phyloP scores from a whole-genome alignment of 2,113 vertebrate genomes.

The Epinephelus fuscoguttatus region DNA sequence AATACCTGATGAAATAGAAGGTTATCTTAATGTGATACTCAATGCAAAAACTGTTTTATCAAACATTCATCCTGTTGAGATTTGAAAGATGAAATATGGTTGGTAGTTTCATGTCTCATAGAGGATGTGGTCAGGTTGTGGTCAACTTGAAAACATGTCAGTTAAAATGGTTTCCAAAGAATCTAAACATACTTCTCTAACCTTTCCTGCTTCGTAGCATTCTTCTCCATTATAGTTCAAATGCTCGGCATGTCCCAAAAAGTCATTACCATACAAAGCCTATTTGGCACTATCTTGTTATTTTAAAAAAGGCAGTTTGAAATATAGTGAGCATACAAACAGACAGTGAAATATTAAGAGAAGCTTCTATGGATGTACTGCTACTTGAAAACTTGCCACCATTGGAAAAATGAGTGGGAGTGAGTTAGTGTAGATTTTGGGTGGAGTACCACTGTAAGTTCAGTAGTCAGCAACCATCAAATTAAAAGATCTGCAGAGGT shows the following conservation, averaged over 20 bases:
- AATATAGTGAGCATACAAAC: neutral
- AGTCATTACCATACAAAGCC: neutral
- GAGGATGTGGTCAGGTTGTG: slow-evolving; percentile 48
- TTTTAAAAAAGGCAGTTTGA: neutral
- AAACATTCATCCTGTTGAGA: neutral
- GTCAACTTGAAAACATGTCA: neutral
- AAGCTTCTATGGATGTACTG: neutral
- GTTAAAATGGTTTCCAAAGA: slow-evolving; percentile 25
- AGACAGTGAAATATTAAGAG: neutral
- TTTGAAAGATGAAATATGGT: neutral
- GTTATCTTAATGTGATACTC: neutral
- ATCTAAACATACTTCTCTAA: neutral
- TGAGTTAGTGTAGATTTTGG: neutral
- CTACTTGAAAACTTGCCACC: neutral
- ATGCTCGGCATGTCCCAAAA: neutral
- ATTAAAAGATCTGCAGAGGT: slow-evolving; percentile 24
- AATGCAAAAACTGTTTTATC: neutral
- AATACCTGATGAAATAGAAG: neutral
- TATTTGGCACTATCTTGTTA: neutral
- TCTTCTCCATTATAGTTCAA: neutral
- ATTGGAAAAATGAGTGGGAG: neutral
- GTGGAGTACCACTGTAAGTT: slow-evolving; percentile 34
- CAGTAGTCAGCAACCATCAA: slow-evolving; percentile 8
- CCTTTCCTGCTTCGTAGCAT: neutral
- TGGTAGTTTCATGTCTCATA: neutral